Evolutionary conservation across 2,888 invertebrate genomes (phyloP).

Genomic region (Oligia latruncula): DNA sequence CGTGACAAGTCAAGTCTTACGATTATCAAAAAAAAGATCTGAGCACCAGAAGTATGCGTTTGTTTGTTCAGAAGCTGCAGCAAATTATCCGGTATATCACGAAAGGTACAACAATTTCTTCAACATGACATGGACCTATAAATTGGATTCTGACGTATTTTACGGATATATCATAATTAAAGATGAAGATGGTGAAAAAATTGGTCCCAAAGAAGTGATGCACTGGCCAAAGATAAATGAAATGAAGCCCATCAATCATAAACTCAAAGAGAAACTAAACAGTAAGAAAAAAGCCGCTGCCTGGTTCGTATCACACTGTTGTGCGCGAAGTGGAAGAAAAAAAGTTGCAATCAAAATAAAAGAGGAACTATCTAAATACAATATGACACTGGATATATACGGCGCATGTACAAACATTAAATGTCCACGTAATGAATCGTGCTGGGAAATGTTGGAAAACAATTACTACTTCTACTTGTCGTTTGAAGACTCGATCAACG

Average conservation of each 20-base stretch:
- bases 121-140: slow-evolving; percentile 80
- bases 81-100: slow-evolving; percentile 71
- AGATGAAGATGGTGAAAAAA: slow-evolving; percentile 64
- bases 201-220: slow-evolving; percentile 74
- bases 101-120: slow-evolving; percentile 72
- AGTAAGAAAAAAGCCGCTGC: slow-evolving; percentile 76
- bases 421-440: slow-evolving; percentile 42
- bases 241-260: slow-evolving; percentile 70
- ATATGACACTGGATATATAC: slow-evolving; percentile 74
- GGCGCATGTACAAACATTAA: slow-evolving; percentile 71
- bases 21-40: slow-evolving; percentile 30
- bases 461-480: slow-evolving; percentile 81
- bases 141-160: slow-evolving; percentile 73
- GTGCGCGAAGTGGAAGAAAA: slow-evolving; percentile 67
- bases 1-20: background rate
- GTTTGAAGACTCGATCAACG: slow-evolving; percentile 79
- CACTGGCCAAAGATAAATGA: slow-evolving; percentile 71
- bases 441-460: slow-evolving; percentile 68
- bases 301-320: slow-evolving; percentile 80
- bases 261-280: slow-evolving; percentile 68
- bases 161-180: slow-evolving; percentile 74
- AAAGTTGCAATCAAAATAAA: slow-evolving; percentile 66
- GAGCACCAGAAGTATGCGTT: slow-evolving; percentile 47
- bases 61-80: slow-evolving; percentile 72
- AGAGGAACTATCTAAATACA: slow-evolving; percentile 64